Conservation (phyloP, 2,113 vertebrate genomes). For the Tor tambroides region DNA sequence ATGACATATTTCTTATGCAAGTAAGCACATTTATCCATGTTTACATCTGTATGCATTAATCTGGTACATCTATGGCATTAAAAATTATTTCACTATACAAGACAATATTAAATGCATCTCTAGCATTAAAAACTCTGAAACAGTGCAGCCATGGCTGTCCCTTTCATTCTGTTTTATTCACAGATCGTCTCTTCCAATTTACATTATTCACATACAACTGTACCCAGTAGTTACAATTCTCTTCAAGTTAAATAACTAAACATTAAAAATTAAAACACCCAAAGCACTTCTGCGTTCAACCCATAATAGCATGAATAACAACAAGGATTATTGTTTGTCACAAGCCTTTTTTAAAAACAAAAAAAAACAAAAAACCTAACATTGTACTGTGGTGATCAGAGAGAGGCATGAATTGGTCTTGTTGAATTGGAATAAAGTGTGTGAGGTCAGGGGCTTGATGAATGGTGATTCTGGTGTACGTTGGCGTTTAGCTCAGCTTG, state of each 20-base stretch:
- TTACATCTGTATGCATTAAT: background rate
- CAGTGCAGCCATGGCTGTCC: conserved; percentile 37
- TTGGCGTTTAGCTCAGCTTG: conserved; percentile 43
- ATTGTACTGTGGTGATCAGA: conserved; percentile 66
- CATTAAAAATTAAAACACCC: conserved; percentile 71
- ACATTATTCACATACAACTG: conserved; percentile 95
- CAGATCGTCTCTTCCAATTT: conserved; percentile 76
- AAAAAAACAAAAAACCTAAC: background rate
- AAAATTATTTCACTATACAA: background rate
- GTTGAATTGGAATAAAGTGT: conserved; percentile 87
- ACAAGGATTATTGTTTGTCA: conserved; percentile 55
- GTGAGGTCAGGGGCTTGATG: conserved; percentile 68
- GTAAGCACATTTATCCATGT: background rate
- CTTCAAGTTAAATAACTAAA: conserved; percentile 93
- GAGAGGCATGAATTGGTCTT: conserved; percentile 69
- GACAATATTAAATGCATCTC: background rate
- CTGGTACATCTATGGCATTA: background rate
- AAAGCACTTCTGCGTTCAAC: conserved; percentile 59
- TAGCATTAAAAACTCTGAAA: conserved; percentile 21
- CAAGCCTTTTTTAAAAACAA: conserved; percentile 26
- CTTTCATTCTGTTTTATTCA: conserved; percentile 66
- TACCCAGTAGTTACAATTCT: conserved; percentile 80
- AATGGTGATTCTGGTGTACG: conserved; percentile 60
- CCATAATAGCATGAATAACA: conserved; percentile 56
- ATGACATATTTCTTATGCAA: background rate